Conservation (phyloP, 37 sponge, comb jelly and placozoan genomes). For the Ephydatia muelleri region DNA sequence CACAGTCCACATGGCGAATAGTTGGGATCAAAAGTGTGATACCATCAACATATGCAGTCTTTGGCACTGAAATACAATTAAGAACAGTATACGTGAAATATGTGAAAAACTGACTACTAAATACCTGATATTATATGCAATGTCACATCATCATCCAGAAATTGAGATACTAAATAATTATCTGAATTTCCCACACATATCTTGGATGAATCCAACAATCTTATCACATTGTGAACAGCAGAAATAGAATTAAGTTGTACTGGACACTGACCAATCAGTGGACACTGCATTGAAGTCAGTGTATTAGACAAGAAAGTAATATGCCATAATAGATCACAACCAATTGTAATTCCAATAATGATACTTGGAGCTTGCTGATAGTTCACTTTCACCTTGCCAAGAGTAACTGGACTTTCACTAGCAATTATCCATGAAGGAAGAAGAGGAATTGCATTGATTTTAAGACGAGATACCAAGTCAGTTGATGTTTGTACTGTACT, state of each 20-base stretch:
- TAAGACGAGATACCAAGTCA: too few relatives aligned
- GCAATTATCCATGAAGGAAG: too few relatives aligned
- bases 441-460: too few relatives aligned
- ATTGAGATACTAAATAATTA: background rate
- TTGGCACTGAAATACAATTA: background rate
- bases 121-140: slow-evolving; percentile 1
- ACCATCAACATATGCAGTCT: background rate
- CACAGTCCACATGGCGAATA: background rate
- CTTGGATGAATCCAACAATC: background rate
- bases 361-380: too few relatives aligned
- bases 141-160: background rate
- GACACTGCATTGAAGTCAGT: background rate
- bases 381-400: too few relatives aligned
- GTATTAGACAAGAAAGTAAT: too few relatives aligned
- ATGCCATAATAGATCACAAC: too few relatives aligned
- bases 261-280: background rate
- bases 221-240: background rate
- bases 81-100: background rate
- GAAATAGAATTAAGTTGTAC: background rate
- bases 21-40: background rate
- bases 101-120: background rate
- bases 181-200: background rate
- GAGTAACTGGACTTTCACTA: too few relatives aligned
- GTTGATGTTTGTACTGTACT: too few relatives aligned
- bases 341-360: too few relatives aligned